Percentiles rank a stretch among this genome's conserved stretches.
phyloP scores from a whole-genome alignment of 2,113 vertebrate genomes.

The Athene cunicularia region DNA sequence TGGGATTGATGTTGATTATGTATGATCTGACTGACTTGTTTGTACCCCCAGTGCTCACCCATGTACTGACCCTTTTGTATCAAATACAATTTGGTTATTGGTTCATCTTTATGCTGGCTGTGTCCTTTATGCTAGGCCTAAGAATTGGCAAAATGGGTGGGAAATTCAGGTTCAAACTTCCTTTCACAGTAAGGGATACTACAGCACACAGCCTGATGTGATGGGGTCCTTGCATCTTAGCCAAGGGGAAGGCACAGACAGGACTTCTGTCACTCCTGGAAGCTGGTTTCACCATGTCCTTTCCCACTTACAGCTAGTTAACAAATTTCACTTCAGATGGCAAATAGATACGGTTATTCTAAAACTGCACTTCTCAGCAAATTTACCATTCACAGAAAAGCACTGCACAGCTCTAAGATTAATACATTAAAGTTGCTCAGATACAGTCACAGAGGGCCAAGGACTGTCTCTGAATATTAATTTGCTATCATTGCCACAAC shows the following conservation, averaged over 20 bases:
- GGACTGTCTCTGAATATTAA: background rate
- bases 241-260: background rate
- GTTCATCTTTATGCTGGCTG: too few species aligned
- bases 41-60: too few species aligned
- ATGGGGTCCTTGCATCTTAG: background rate
- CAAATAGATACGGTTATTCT: background rate
- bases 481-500: background rate
- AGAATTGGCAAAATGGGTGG: too few species aligned
- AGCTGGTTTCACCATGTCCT: background rate
- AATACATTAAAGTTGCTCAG: background rate
- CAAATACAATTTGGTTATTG: too few species aligned
- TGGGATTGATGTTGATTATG: too few species aligned
- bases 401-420: accelerated
- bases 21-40: too few species aligned
- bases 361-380: background rate
- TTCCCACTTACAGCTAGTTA: background rate
- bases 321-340: background rate
- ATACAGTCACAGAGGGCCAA: background rate
- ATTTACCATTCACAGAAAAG: background rate
- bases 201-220: background rate
- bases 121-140: too few species aligned
- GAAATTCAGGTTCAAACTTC: background rate
- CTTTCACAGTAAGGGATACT: background rate
- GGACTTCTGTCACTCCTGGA: background rate
- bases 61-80: too few species aligned